phyloP scores from a whole-genome alignment of 2,113 vertebrate species.

The Probosciger aterrimus region DNA sequence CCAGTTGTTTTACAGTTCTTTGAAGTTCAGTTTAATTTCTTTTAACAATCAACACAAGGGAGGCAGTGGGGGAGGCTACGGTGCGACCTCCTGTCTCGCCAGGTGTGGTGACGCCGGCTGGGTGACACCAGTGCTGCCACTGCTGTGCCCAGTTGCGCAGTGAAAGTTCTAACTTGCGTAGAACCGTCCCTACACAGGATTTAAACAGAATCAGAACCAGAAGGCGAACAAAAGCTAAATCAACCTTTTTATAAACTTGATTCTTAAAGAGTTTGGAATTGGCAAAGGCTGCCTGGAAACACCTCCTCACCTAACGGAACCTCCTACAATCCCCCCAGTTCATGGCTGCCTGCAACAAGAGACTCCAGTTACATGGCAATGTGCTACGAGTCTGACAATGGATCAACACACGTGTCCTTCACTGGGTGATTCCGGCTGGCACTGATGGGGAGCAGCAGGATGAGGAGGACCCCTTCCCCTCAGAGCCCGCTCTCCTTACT shows the following conservation, averaged over 20 bases:
- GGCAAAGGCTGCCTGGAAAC: not conserved
- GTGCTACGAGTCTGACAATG: not conserved
- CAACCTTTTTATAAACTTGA: fast-evolving
- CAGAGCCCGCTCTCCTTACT: not conserved
- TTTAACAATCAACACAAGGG: no score
- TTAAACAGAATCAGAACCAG: not conserved
- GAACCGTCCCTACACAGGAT: fast-evolving
- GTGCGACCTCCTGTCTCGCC: not conserved
- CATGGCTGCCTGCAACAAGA: not conserved
- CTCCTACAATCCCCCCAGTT: fast-evolving
- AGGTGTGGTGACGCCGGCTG: no score
- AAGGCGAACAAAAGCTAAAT: not conserved
- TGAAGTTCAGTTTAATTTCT: no score
- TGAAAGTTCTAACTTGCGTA: not conserved
- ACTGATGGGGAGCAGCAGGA: not conserved
- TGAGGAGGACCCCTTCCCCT: not conserved
- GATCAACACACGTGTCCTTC: not conserved
- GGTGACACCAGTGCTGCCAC: not conserved
- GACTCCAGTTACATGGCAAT: not conserved
- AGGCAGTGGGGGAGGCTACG: not conserved
- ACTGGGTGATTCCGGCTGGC: not conserved
- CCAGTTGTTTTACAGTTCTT: no score
- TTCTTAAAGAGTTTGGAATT: not conserved
- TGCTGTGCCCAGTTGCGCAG: not conserved
- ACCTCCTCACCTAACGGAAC: no score